Evolutionary conservation across 2,888 invertebrate genomes (phyloP).

Genomic region (Tubulanus polymorphus): DNA sequence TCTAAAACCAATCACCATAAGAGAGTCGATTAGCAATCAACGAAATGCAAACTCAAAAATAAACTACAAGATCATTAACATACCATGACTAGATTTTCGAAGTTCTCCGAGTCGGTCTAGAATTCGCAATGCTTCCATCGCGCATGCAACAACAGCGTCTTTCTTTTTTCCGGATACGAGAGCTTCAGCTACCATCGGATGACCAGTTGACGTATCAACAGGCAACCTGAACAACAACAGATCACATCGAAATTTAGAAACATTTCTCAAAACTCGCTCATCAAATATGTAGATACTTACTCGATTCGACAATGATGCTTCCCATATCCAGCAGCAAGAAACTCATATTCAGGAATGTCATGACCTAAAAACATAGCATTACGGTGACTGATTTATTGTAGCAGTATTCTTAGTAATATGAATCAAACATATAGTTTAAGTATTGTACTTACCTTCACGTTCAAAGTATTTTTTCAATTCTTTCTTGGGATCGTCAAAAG

Average conservation of each 20-base stretch:
- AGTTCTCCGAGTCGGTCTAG: slow-evolving; percentile 83
- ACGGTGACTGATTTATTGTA: not conserved
- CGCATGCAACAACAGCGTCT: slow-evolving; percentile 88
- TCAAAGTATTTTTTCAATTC: slow-evolving; percentile 91
- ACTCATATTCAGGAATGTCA: slow-evolving; percentile 79
- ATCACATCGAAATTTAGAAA: not conserved
- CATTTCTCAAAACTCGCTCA: not conserved
- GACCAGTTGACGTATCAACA: slow-evolving; percentile 71
- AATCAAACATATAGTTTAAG: slow-evolving; percentile 3
- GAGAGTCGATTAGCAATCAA: not conserved
- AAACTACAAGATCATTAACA: slow-evolving; percentile 21
- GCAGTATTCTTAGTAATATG: not conserved
- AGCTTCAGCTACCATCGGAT: slow-evolving; percentile 77
- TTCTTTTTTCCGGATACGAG: slow-evolving; percentile 88
- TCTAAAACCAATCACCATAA: slow-evolving; percentile 26
- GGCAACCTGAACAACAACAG: slow-evolving; percentile 64
- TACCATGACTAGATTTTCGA: slow-evolving; percentile 81
- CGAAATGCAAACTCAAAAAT: not conserved
- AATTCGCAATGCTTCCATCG: slow-evolving; percentile 88
- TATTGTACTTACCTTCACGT: slow-evolving; percentile 66
- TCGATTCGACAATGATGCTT: slow-evolving; percentile 71
- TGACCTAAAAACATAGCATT: slow-evolving; percentile 50
- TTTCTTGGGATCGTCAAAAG: slow-evolving; percentile 92
- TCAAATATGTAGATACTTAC: slow-evolving; percentile 31
- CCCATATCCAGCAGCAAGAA: slow-evolving; percentile 79